Evolutionary conservation across 2,797 vertebrate genomes (phyloP).

Genomic region (Ceyx erithaca): DNA sequence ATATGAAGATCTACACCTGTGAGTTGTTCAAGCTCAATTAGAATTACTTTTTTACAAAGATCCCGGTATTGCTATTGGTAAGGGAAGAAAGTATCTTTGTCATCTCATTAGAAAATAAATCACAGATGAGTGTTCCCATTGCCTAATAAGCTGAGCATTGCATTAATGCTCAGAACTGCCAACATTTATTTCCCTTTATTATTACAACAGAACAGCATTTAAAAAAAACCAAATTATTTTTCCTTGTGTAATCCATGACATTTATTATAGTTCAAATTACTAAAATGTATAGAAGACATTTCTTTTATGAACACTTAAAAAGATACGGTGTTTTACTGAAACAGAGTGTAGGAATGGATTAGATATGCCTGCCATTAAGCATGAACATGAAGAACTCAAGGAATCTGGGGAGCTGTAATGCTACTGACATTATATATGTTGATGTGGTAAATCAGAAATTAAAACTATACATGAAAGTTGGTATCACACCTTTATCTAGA

Average conservation of each 20-base stretch:
- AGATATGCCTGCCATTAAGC: not conserved
- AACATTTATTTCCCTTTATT: conserved; percentile 1
- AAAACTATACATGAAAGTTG: not conserved
- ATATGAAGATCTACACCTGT: not conserved
- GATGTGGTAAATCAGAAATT: not conserved
- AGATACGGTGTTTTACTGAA: not conserved
- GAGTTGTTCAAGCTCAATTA: not conserved
- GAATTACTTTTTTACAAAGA: not conserved
- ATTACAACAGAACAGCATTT: not conserved
- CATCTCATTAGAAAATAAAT: not conserved
- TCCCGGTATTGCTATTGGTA: not conserved
- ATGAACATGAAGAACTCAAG: not conserved
- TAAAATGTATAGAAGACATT: not conserved
- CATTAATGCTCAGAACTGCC: not conserved
- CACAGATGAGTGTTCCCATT: not conserved
- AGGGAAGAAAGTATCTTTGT: not conserved
- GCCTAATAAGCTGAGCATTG: not conserved
- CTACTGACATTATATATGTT: not conserved
- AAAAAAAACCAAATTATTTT: not conserved
- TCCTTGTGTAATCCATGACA: not conserved
- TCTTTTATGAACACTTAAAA: not conserved
- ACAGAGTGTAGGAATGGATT: not conserved
- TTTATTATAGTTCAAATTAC: not conserved
- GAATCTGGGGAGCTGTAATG: not conserved
- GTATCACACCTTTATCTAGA: not conserved